Percentiles rank a stretch among this genome's conserved stretches.
These are phyloP conservation scores for Trichonephila clavata DNA, from an alignment of 1,140 invertebrate genomes.

Conservation along the genomic window DNA sequence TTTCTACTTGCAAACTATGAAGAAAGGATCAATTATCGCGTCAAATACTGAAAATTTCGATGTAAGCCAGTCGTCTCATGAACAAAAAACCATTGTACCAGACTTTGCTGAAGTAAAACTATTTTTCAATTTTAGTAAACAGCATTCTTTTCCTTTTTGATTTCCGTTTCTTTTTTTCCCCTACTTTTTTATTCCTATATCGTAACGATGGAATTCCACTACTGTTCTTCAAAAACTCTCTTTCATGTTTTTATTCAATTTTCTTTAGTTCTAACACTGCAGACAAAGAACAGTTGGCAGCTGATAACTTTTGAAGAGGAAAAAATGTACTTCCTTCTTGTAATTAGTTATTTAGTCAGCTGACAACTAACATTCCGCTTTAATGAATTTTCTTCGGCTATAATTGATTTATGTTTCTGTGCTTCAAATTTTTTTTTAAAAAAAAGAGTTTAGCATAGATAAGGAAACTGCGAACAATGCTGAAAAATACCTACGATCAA, in stretches of 20 bases:
- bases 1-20: not conserved
- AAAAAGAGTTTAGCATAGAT: not conserved
- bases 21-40: slow-evolving; percentile 2
- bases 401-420: slow-evolving; percentile 48
- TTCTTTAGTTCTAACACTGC: slow-evolving; percentile 36
- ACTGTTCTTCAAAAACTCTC: slow-evolving; percentile 31
- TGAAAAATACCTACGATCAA: not conserved
- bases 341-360: slow-evolving; percentile 40
- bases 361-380: slow-evolving; percentile 45
- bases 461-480: not conserved
- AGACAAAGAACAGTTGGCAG: slow-evolving; percentile 46
- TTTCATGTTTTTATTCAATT: slow-evolving; percentile 44
- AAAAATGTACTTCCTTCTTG: slow-evolving; percentile 32
- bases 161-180: not conserved
- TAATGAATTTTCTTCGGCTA: slow-evolving; percentile 25
- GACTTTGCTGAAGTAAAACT: slow-evolving; percentile 16
- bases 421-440: not conserved
- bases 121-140: slow-evolving; percentile 63
- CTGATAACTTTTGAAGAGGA: slow-evolving; percentile 41
- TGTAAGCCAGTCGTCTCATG: slow-evolving; percentile 8
- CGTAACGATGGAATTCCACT: slow-evolving; percentile 16
- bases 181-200: not conserved
- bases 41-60: not conserved
- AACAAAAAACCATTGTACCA: not conserved
- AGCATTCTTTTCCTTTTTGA: slow-evolving; percentile 38